Percentiles rank a stretch among this genome's conserved stretches.
These are phyloP conservation scores for Sycophila texana DNA, from an alignment of 2,888 invertebrate species.

Conservation along the genomic window DNA sequence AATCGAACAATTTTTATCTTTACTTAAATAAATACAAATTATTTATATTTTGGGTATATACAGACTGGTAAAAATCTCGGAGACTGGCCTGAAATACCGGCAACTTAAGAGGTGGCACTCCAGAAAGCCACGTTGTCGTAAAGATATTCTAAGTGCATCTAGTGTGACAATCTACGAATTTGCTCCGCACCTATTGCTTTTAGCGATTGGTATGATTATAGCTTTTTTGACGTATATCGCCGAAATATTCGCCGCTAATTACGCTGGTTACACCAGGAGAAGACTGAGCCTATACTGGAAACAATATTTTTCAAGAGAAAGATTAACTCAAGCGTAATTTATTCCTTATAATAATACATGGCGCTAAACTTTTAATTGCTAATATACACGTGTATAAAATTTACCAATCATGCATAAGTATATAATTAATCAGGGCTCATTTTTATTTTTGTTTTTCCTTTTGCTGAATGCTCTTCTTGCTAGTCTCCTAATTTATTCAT, in stretches of 20 bases:
- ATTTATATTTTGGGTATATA: background rate
- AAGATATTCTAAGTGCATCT: slow-evolving; percentile 5
- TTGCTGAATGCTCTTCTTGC: too few species aligned
- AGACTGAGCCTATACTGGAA: background rate
- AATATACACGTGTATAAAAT: too few species aligned
- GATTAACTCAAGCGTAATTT: too few species aligned
- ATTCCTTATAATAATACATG: too few species aligned
- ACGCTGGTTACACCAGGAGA: background rate
- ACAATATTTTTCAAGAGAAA: too few species aligned
- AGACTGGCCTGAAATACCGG: background rate
- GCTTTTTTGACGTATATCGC: background rate
- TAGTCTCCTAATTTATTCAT: too few species aligned
- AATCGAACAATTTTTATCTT: slow-evolving; percentile 52
- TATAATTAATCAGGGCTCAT: too few species aligned
- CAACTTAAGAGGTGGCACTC: slow-evolving; percentile 61
- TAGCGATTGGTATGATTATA: slow-evolving; percentile 30
- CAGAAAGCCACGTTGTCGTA: slow-evolving; percentile 61
- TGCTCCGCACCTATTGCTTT: slow-evolving; percentile 33
- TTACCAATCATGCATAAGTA: too few species aligned
- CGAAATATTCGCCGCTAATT: background rate
- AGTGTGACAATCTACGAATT: slow-evolving; percentile 53
- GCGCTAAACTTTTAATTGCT: too few species aligned
- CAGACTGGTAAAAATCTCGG: background rate
- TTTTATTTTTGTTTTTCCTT: too few species aligned
- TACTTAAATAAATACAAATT: too few species aligned